Percentiles rank a stretch among this genome's conserved stretches.
These are phyloP conservation scores for Zoanthus sansibaricus DNA, from an alignment of 92 coral and sea anemone species.

Conservation along the genomic window DNA sequence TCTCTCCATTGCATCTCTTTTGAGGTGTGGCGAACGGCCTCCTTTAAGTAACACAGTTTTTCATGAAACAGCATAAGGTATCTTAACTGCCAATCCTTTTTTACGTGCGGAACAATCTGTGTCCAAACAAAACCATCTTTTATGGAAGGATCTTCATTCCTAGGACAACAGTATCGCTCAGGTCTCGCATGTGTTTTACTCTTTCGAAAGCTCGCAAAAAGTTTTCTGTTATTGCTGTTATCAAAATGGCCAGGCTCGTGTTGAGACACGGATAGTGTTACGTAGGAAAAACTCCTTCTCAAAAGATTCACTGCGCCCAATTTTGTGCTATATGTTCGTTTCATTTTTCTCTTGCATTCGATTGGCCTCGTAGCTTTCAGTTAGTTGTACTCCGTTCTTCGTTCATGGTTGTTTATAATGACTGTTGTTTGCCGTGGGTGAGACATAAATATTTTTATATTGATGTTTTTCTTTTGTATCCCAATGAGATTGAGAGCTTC, in stretches of 20 bases:
- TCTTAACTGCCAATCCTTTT: constrained; percentile 41
- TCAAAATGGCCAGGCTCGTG: constrained; percentile 6
- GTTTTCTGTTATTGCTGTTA: not conserved
- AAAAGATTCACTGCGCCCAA: constrained; percentile 13
- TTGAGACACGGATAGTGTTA: not conserved
- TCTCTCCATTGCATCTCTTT: constrained; percentile 44
- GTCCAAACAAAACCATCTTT: constrained; percentile 45
- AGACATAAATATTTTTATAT: constrained; percentile 16
- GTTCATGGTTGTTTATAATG: constrained; percentile 22
- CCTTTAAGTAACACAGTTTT: constrained; percentile 41
- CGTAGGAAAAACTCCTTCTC: constrained; percentile 15
- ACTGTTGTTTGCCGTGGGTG: constrained; percentile 22
- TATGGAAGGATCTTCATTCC: constrained; percentile 22
- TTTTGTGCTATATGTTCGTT: constrained; percentile 20
- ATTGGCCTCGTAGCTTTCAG: not conserved
- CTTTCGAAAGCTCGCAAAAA: constrained; percentile 31
- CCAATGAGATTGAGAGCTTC: not conserved
- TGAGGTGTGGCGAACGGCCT: constrained; percentile 28
- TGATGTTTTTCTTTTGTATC: constrained; percentile 1
- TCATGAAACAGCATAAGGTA: constrained; percentile 30
- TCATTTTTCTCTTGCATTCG: not conserved
- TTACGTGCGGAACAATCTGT: constrained; percentile 33
- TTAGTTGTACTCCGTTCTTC: not conserved
- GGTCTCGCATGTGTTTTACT: constrained; percentile 21
- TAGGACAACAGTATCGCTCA: constrained; percentile 26